phyloP scores from a whole-genome alignment of 2,888 invertebrate species.

The Pristionchus maxplancki region DNA sequence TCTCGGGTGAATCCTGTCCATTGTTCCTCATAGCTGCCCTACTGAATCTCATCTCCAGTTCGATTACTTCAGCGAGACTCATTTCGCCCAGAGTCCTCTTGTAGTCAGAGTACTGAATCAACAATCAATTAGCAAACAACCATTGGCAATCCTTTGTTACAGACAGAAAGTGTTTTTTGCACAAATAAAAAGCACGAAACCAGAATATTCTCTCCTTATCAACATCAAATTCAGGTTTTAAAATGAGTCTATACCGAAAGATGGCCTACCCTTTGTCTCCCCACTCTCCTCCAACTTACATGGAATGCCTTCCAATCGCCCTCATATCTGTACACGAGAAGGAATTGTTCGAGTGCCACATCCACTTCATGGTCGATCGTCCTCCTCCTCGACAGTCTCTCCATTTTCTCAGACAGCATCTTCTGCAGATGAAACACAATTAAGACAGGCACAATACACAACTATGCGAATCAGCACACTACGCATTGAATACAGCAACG shows the following conservation, averaged over 20 bases:
- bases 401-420: not conserved
- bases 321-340: not conserved
- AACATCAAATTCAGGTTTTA: too few relatives aligned
- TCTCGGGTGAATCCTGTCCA: constrained; percentile 15
- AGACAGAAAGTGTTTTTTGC: too few relatives aligned
- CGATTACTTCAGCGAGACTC: not conserved
- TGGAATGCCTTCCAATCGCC: not conserved
- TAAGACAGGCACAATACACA: too few relatives aligned
- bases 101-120: constrained; percentile 10
- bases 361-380: not conserved
- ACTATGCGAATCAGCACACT: too few relatives aligned
- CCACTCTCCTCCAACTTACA: too few relatives aligned
- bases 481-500: too few relatives aligned
- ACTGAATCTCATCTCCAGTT: not conserved
- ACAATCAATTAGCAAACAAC: too few relatives aligned
- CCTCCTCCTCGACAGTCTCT: not conserved
- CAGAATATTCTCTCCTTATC: too few relatives aligned
- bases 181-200: too few relatives aligned
- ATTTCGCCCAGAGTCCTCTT: constrained; percentile 40
- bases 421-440: not conserved
- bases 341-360: not conserved
- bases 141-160: not conserved
- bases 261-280: too few relatives aligned
- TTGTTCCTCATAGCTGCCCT: not conserved
- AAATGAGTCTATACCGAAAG: too few relatives aligned